Percentiles rank a stretch among this genome's conserved stretches.
Evolutionary conservation across 2,888 invertebrate genomes (phyloP).

Genomic region (Tanypteryx hageni): DNA sequence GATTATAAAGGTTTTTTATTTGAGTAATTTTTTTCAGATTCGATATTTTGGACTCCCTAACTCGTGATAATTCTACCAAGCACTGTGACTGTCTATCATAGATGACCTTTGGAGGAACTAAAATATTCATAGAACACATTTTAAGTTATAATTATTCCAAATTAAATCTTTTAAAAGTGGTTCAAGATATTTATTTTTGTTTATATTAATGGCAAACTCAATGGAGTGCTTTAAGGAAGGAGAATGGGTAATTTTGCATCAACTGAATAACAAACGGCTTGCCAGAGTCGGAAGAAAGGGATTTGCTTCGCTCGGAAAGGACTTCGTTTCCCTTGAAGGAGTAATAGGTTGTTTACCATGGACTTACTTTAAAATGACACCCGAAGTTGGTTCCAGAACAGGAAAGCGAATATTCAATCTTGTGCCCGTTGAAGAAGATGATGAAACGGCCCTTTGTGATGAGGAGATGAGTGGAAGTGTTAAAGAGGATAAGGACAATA

Average conservation of each 20-base stretch:
- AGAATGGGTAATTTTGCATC: constrained; percentile 49
- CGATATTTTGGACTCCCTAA: too few species aligned
- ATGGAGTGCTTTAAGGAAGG: constrained; percentile 49
- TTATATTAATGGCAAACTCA: background rate
- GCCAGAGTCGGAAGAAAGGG: constrained; percentile 74
- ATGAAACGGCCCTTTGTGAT: constrained; percentile 79
- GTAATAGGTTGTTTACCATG: constrained; percentile 84
- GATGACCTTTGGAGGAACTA: too few species aligned
- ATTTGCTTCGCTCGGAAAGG: constrained; percentile 82
- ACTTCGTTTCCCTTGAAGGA: constrained; percentile 82
- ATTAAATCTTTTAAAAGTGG: too few species aligned
- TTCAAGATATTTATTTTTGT: background rate
- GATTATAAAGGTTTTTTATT: too few species aligned
- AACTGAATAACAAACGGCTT: constrained; percentile 36
- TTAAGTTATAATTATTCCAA: too few species aligned
- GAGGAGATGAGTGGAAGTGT: constrained; percentile 81
- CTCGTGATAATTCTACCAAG: too few species aligned
- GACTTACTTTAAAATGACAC: constrained; percentile 86
- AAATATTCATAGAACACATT: too few species aligned
- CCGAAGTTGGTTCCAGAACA: constrained; percentile 74
- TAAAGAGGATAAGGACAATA: constrained; percentile 87
- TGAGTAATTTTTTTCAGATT: too few species aligned
- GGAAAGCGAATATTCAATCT: constrained; percentile 78
- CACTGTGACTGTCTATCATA: too few species aligned
- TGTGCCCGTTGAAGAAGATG: constrained; percentile 76